Percentiles rank a stretch among this genome's conserved stretches.
Evolutionary conservation across 1,140 invertebrate species (phyloP).

Genomic region (Choristoneura fumiferana): DNA sequence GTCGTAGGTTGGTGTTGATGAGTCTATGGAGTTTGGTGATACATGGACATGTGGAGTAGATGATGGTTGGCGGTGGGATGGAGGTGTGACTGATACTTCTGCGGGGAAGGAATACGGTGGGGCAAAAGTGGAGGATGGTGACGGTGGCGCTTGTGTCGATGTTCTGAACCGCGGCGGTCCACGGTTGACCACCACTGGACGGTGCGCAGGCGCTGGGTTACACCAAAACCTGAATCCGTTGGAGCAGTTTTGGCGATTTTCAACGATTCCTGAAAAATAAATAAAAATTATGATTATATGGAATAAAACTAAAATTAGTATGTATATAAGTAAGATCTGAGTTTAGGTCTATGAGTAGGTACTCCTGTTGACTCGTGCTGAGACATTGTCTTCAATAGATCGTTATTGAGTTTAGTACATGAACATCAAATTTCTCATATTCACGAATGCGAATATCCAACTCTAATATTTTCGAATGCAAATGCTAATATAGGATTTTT

Average conservation of each 20-base stretch:
- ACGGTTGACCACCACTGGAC: slow-evolving; percentile 37
- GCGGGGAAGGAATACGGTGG: slow-evolving; percentile 46
- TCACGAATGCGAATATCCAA: too few relatives aligned
- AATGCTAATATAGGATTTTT: too few relatives aligned
- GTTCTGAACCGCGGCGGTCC: slow-evolving; percentile 48
- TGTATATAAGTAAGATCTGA: neutral
- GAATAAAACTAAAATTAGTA: slow-evolving; percentile 6
- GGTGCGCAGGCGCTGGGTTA: slow-evolving; percentile 63
- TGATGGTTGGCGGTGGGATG: slow-evolving; percentile 41
- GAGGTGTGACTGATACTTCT: slow-evolving; percentile 50
- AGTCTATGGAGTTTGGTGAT: slow-evolving; percentile 72
- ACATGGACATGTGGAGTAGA: slow-evolving; percentile 67
- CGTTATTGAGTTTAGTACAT: too few relatives aligned
- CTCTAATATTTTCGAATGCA: too few relatives aligned
- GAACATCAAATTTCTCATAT: too few relatives aligned
- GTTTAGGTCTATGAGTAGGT: neutral
- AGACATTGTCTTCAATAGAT: too few relatives aligned
- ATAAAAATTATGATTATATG: too few relatives aligned
- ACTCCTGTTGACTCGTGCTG: too few relatives aligned
- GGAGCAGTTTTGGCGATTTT: slow-evolving; percentile 85
- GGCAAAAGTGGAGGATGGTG: slow-evolving; percentile 59
- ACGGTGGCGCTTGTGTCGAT: slow-evolving; percentile 51
- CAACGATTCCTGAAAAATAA: slow-evolving; percentile 79
- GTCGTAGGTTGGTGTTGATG: slow-evolving; percentile 57
- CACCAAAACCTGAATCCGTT: slow-evolving; percentile 81